A percentile compares a stretch with the other conserved stretches of the same genome.
Conservation (phyloP, 2,888 invertebrate species). For the Cantharis nigra region DNA sequence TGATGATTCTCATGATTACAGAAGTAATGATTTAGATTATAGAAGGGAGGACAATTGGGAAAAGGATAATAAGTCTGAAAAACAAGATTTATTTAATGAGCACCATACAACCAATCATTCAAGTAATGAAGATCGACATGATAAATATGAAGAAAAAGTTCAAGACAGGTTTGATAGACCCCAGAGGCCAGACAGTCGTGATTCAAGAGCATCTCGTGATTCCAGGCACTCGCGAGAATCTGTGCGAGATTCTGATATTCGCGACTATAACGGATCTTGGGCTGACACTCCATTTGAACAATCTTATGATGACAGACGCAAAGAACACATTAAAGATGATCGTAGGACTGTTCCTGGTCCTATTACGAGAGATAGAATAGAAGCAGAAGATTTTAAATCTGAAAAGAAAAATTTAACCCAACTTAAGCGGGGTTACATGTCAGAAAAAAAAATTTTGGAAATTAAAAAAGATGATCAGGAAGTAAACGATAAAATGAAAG, state of each 20-base stretch:
- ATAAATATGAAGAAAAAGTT: slow-evolving; percentile 42
- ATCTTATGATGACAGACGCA: slow-evolving; percentile 49
- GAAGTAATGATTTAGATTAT: slow-evolving; percentile 18
- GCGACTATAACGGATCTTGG: slow-evolving; percentile 55
- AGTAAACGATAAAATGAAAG: slow-evolving; percentile 35
- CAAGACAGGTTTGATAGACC: slow-evolving; percentile 56
- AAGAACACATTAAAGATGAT: slow-evolving; percentile 47
- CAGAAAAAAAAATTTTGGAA: slow-evolving; percentile 43
- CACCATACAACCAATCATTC: slow-evolving; percentile 34
- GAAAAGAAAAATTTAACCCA: slow-evolving; percentile 60
- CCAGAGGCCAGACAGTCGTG: slow-evolving; percentile 63
- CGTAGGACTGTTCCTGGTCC: slow-evolving; percentile 62
- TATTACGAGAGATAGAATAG: slow-evolving; percentile 64
- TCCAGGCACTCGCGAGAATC: slow-evolving; percentile 57
- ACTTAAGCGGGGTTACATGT: slow-evolving; percentile 55
- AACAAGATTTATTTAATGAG: slow-evolving; percentile 37
- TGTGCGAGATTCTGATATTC: slow-evolving; percentile 57
- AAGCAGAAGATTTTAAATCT: slow-evolving; percentile 60
- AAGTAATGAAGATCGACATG: slow-evolving; percentile 42
- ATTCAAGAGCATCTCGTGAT: slow-evolving; percentile 61
- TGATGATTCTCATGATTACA: slow-evolving; percentile 52
- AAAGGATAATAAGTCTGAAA: slow-evolving; percentile 35
- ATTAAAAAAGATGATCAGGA: slow-evolving; percentile 41
- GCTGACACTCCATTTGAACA: slow-evolving; percentile 54
- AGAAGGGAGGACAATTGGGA: slow-evolving; percentile 48